Conservation (phyloP, 2,797 vertebrate genomes). For the Rhincodon typus region DNA sequence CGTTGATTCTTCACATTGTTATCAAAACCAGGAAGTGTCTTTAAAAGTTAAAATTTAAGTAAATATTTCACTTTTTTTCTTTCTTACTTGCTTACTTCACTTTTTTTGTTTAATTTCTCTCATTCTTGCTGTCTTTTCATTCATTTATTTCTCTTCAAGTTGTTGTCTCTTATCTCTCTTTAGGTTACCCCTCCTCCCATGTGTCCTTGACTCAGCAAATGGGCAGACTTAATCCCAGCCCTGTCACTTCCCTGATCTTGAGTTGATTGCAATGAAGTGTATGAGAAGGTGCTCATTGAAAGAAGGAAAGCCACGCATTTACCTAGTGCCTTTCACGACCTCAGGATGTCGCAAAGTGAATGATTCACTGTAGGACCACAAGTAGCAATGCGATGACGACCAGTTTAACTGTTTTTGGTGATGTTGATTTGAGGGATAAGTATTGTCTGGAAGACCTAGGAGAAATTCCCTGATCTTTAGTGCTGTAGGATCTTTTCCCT, state of each 20-base stretch:
- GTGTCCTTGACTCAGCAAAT: neutral
- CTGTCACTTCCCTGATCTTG: neutral
- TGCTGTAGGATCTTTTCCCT: neutral
- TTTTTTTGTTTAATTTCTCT: neutral
- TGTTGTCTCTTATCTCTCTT: slow-evolving; percentile 27
- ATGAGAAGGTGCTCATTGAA: neutral
- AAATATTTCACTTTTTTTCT: neutral
- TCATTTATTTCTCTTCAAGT: neutral
- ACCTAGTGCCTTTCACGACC: neutral
- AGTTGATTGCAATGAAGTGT: slow-evolving; percentile 24
- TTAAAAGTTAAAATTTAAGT: neutral
- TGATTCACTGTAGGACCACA: neutral
- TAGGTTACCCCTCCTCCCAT: neutral
- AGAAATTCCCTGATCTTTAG: no score
- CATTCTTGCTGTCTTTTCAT: neutral
- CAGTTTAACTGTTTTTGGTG: neutral
- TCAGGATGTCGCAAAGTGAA: neutral
- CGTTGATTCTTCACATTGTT: neutral
- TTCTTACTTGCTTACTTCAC: neutral
- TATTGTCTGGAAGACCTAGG: no score
- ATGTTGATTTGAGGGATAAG: neutral
- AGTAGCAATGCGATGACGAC: neutral
- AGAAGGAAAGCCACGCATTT: neutral
- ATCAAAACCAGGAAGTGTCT: neutral
- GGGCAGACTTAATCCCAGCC: neutral